These are phyloP conservation scores for Brevimyrus niger DNA, from an alignment of 2,113 vertebrate genomes.

Conservation along the genomic window DNA sequence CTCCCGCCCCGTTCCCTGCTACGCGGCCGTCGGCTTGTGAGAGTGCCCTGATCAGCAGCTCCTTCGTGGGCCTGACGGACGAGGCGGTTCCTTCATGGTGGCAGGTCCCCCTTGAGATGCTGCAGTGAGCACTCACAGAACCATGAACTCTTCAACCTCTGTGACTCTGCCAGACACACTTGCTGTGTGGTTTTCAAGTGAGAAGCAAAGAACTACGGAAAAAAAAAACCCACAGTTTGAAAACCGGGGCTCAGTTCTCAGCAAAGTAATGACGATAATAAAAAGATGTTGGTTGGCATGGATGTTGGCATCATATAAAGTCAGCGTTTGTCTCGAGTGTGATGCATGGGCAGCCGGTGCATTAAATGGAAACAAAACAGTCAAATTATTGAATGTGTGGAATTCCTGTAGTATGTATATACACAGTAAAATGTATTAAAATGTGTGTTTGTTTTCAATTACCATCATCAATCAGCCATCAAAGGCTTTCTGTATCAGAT, in stretches of 20 bases:
- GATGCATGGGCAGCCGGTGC: background rate
- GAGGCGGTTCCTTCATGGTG: slow-evolving; percentile 37
- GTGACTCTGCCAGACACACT: slow-evolving; percentile 26
- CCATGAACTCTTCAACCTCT: slow-evolving; percentile 45
- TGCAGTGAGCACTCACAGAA: slow-evolving; percentile 37
- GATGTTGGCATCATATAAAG: background rate
- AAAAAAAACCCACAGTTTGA: background rate
- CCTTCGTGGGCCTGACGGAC: slow-evolving; percentile 42
- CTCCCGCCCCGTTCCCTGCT: background rate
- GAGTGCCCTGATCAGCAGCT: slow-evolving; percentile 33
- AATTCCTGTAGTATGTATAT: background rate
- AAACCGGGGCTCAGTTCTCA: slow-evolving; percentile 7
- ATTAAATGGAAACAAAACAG: background rate
- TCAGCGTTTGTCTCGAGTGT: background rate
- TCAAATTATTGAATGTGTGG: background rate
- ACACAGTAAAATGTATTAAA: background rate
- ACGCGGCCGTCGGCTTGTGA: background rate
- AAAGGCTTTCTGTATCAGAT: background rate
- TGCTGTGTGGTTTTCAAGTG: slow-evolving; percentile 27
- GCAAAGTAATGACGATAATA: background rate
- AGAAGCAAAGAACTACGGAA: slow-evolving; percentile 16
- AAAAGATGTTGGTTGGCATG: slow-evolving; percentile 8
- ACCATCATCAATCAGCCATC: background rate
- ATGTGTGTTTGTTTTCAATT: background rate
- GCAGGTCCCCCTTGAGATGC: slow-evolving; percentile 43